A percentile compares a stretch with the other conserved stretches of the same genome.
These are phyloP conservation scores for Drosophila asahinai DNA, from an alignment of 1,140 invertebrate species.

Conservation along the genomic window DNA sequence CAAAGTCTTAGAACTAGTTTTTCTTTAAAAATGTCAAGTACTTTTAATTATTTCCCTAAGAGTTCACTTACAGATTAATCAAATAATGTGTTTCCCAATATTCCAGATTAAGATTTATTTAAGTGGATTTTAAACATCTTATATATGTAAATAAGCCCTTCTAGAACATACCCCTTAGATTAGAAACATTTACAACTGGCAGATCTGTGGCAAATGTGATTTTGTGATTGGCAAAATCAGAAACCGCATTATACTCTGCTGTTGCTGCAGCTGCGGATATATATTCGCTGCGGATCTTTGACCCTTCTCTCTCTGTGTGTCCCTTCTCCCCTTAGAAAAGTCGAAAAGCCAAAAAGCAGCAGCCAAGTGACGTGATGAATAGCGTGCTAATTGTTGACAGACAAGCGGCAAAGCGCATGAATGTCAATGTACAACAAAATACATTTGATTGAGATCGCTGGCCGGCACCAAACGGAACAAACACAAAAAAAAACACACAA, in stretches of 20 bases:
- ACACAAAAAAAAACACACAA: conserved; percentile 2
- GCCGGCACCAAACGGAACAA: conserved; percentile 12
- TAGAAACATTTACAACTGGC: conserved; percentile 8
- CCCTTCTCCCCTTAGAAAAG: conserved; percentile 11
- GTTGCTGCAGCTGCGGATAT: conserved; percentile 16
- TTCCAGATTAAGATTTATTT: background rate
- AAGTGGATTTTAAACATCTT: background rate
- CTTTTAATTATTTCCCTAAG: background rate
- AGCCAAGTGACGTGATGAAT: conserved; percentile 80
- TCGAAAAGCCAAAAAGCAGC: conserved; percentile 37
- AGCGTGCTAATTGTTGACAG: conserved; percentile 85
- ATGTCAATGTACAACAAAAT: conserved; percentile 74
- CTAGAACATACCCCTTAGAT: conserved; percentile 5
- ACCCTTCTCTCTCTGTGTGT: conserved; percentile 15
- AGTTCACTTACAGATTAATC: background rate
- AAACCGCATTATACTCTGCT: conserved; percentile 49
- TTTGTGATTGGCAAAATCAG: conserved; percentile 22
- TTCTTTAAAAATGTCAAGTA: too few species aligned
- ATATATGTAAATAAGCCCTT: conserved; percentile 5
- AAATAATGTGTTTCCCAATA: background rate
- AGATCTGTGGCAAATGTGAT: conserved; percentile 11
- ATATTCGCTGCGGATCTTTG: conserved; percentile 33
- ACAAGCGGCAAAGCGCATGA: conserved; percentile 73
- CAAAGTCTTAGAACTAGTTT: too few species aligned
- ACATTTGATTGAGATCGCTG: conserved; percentile 75